Evolutionary conservation across 2,113 vertebrate species (phyloP).

Genomic region (Crotophaga sulcirostris): DNA sequence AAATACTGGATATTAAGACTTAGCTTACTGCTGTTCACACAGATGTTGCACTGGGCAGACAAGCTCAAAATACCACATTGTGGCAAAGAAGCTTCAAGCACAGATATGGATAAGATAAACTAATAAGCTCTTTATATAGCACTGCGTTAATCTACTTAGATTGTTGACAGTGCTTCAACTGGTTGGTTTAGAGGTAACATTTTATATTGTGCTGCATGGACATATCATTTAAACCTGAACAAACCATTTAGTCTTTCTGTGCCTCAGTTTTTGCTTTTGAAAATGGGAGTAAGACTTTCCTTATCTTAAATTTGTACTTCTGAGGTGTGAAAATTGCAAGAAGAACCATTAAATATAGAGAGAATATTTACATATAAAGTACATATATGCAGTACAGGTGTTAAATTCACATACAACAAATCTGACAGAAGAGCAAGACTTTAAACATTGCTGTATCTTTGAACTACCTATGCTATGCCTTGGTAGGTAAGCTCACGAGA

Average conservation of each 20-base stretch:
- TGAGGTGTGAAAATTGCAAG: not conserved
- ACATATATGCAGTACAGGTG: not conserved
- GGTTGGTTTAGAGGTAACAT: not conserved
- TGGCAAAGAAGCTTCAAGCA: not conserved
- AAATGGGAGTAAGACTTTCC: not conserved
- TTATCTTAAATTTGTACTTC: not conserved
- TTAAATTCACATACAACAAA: not conserved
- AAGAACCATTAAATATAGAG: not conserved
- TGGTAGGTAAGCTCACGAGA: constrained; percentile 13
- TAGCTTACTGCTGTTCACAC: not conserved
- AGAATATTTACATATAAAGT: not conserved
- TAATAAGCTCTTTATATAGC: not conserved
- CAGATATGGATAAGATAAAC: not conserved
- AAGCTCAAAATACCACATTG: not conserved
- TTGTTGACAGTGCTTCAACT: not conserved
- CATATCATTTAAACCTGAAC: not conserved
- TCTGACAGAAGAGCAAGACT: not conserved
- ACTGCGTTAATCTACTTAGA: not conserved
- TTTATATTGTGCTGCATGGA: not conserved
- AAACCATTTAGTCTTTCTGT: not conserved
- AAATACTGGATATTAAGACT: not conserved
- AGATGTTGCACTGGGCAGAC: not conserved
- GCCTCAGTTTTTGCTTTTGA: not conserved
- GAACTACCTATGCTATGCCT: constrained; percentile 4
- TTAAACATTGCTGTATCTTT: not conserved